Percentiles rank a stretch among this genome's conserved stretches.
phyloP scores from a whole-genome alignment of 1,140 invertebrate genomes.

The Camponotus pennsylvanicus region DNA sequence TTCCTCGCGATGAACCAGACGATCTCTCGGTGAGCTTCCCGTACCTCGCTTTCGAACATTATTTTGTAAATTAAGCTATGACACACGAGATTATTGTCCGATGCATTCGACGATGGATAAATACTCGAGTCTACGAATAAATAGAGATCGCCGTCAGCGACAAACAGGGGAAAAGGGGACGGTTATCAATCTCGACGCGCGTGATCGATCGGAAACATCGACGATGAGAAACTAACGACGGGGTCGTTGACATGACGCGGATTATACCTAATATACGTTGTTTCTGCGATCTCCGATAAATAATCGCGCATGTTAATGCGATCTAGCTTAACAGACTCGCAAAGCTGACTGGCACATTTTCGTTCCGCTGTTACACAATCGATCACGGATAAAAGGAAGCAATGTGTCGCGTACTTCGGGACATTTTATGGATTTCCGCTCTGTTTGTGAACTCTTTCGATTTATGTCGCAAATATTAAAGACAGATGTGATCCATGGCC shows the following conservation, averaged over 20 bases:
- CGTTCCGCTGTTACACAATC: slow-evolving; percentile 14
- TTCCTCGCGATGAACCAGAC: neutral
- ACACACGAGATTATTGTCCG: neutral
- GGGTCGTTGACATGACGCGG: slow-evolving; percentile 32
- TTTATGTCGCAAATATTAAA: slow-evolving; percentile 30
- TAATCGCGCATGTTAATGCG: slow-evolving; percentile 52
- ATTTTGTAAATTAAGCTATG: neutral
- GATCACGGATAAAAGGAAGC: slow-evolving; percentile 14
- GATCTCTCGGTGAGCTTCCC: neutral
- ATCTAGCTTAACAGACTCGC: slow-evolving; percentile 50
- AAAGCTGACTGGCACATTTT: neutral
- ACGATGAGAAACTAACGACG: slow-evolving; percentile 4
- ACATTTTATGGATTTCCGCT: slow-evolving; percentile 37
- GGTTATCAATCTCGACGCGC: neutral
- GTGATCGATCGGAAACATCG: slow-evolving; percentile 27
- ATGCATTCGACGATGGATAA: neutral
- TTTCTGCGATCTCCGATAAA: slow-evolving; percentile 15
- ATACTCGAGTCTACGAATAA: slow-evolving; percentile 1
- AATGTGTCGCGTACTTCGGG: slow-evolving; percentile 31
- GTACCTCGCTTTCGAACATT: neutral
- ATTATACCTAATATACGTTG: neutral
- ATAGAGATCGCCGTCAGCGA: neutral
- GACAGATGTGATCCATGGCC: neutral
- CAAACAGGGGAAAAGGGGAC: neutral
- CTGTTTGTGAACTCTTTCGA: slow-evolving; percentile 24